phyloP scores from a whole-genome alignment of 2,113 vertebrate genomes.

The Misgurnus mizolepis region DNA sequence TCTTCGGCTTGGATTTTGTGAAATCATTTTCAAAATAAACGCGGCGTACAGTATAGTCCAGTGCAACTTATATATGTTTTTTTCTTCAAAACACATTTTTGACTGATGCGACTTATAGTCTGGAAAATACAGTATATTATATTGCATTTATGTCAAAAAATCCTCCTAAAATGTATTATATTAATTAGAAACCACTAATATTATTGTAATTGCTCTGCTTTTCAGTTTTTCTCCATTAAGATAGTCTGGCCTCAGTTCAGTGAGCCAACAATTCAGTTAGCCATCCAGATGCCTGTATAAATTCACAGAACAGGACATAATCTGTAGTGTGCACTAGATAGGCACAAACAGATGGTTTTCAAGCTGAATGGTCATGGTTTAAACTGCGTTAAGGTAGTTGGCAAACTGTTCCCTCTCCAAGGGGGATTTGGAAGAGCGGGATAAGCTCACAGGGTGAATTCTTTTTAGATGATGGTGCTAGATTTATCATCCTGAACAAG shows the following conservation, averaged over 20 bases:
- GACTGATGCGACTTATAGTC: too few species aligned
- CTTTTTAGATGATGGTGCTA: background rate
- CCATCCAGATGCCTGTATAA: conserved; percentile 67
- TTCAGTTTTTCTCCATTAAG: conserved; percentile 62
- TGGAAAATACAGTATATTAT: too few species aligned
- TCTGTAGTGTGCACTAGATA: conserved; percentile 70
- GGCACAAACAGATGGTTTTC: conserved; percentile 76
- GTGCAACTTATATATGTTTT: too few species aligned
- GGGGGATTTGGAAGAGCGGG: background rate
- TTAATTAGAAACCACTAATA: too few species aligned
- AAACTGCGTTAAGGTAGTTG: conserved; percentile 60
- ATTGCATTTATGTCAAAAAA: too few species aligned
- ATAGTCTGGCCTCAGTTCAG: conserved; percentile 70
- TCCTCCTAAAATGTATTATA: too few species aligned
- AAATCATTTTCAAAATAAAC: too few species aligned
- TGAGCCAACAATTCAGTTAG: conserved; percentile 65
- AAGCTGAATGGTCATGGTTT: conserved; percentile 74
- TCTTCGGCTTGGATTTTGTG: too few species aligned
- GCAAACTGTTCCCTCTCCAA: conserved; percentile 24
- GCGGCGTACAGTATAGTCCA: too few species aligned
- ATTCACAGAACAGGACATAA: conserved; percentile 70
- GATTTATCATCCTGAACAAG: background rate
- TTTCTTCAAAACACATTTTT: too few species aligned
- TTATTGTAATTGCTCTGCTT: too few species aligned
- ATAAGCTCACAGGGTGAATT: conserved; percentile 2